Conservation (phyloP, 2,113 vertebrate species). For the Colaptes auratus region DNA sequence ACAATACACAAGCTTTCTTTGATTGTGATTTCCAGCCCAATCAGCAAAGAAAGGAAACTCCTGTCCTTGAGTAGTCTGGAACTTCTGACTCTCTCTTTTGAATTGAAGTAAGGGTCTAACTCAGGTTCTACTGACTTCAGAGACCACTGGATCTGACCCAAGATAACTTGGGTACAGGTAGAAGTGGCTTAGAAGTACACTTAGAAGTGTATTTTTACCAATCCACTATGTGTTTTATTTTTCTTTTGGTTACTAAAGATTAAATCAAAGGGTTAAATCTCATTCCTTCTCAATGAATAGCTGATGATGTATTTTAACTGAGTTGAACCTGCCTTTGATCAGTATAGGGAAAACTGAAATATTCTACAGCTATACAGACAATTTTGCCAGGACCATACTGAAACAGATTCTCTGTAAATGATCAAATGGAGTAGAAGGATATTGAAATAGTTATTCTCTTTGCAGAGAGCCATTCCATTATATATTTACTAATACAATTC, state of each 20-base stretch:
- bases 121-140: background rate
- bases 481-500: background rate
- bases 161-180: background rate
- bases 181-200: background rate
- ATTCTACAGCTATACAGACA: background rate
- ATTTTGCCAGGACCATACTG: background rate
- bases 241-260: background rate
- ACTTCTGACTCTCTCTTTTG: background rate
- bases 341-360: background rate
- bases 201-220: background rate
- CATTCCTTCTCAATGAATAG: background rate
- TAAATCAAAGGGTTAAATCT: background rate
- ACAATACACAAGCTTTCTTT: background rate
- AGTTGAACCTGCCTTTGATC: background rate
- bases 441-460: background rate
- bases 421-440: background rate
- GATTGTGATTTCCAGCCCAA: background rate
- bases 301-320: background rate
- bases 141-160: background rate
- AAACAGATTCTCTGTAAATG: background rate
- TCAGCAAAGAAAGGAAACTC: background rate
- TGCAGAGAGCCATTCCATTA: background rate
- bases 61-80: background rate
- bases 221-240: background rate
- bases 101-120: background rate